These are phyloP conservation scores for Hyperoplus immaculatus DNA, from an alignment of 2,797 vertebrate species.

Conservation along the genomic window DNA sequence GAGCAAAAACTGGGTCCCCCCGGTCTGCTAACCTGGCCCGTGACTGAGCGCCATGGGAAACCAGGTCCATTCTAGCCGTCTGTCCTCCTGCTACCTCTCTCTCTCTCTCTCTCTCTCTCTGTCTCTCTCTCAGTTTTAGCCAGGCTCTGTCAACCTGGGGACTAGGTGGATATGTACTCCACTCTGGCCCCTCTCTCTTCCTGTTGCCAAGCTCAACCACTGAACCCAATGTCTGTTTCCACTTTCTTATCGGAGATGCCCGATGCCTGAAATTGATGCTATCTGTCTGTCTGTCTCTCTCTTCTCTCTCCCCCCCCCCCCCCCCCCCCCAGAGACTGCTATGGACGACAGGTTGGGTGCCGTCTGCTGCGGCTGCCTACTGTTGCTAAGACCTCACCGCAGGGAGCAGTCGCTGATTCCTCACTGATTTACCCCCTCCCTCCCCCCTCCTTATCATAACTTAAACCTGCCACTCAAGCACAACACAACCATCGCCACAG, in stretches of 20 bases:
- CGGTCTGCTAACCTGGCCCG: conserved; percentile 64
- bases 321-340: conserved; percentile 57
- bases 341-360: conserved; percentile 71
- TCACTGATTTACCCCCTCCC: conserved; percentile 50
- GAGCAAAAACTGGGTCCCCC: conserved; percentile 51
- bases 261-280: conserved; percentile 52
- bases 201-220: conserved; percentile 68
- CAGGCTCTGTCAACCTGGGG: conserved; percentile 67
- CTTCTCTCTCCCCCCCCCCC: neutral
- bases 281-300: conserved; percentile 10
- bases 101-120: conserved; percentile 44
- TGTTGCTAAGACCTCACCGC: conserved; percentile 88
- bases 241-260: conserved; percentile 56
- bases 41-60: conserved; percentile 34
- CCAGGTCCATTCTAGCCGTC: conserved; percentile 53
- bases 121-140: conserved; percentile 56
- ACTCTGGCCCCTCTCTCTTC: conserved; percentile 55
- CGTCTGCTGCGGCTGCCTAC: conserved; percentile 80
- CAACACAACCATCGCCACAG: conserved; percentile 86
- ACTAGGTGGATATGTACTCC: conserved; percentile 55
- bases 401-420: conserved; percentile 90
- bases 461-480: conserved; percentile 88
- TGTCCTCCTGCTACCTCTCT: conserved; percentile 66
- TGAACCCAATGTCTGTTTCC: conserved; percentile 60
- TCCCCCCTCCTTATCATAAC: conserved; percentile 87